Evolutionary conservation across 2,888 invertebrate species (phyloP).

Genomic region (Meteorus colon): DNA sequence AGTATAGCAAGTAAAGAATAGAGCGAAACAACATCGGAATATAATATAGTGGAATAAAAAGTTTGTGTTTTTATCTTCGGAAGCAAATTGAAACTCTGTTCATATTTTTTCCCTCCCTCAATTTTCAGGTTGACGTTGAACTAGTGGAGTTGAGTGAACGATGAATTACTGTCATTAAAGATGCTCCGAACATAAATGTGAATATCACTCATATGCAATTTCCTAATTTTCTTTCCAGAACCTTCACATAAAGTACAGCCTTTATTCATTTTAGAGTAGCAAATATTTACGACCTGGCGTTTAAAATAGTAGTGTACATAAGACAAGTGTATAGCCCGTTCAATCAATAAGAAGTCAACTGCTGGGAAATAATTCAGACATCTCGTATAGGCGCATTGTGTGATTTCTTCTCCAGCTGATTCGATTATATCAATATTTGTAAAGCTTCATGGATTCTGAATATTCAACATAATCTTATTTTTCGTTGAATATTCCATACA

Average conservation of each 20-base stretch:
- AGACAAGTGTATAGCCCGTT: background rate
- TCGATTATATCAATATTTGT: background rate
- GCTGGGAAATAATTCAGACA: slow-evolving; percentile 1
- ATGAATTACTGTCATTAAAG: slow-evolving; percentile 57
- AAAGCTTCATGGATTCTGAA: background rate
- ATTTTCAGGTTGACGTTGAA: background rate
- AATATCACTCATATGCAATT: slow-evolving; percentile 55
- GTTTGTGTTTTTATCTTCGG: slow-evolving; percentile 4
- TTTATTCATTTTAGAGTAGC: background rate
- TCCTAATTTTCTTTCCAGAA: slow-evolving; percentile 54
- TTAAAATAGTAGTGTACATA: background rate
- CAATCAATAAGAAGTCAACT: slow-evolving; percentile 28
- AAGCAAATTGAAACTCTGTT: background rate
- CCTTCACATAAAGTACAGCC: slow-evolving; percentile 15
- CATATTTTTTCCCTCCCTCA: background rate
- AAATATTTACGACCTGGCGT: background rate
- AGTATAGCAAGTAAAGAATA: background rate
- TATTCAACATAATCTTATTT: no score
- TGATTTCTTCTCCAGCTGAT: background rate
- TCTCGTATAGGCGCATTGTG: background rate
- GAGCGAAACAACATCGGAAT: background rate
- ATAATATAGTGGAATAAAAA: background rate
- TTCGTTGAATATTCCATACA: no score
- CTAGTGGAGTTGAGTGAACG: slow-evolving; percentile 38
- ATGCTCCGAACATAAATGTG: slow-evolving; percentile 49